Evolutionary conservation across 2,113 vertebrate genomes (phyloP), one percentile per base, ranked within the genome.

Genomic region (Dipodomys merriami): DNA sequence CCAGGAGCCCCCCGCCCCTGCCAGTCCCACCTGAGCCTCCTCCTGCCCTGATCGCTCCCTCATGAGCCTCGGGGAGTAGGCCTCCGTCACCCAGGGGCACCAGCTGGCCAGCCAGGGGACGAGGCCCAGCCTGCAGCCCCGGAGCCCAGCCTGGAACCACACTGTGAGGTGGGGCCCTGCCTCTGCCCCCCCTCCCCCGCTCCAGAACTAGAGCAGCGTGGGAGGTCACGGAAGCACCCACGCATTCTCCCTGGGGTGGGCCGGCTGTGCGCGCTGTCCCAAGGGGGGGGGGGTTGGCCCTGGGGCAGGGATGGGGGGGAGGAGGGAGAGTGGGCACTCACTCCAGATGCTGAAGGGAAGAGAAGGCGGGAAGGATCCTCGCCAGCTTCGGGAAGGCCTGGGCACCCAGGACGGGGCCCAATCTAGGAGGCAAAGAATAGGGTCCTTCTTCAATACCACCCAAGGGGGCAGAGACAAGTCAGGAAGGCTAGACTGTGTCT

Each of bases 351-450:
- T 98, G 98, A 10, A 99, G 98, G 69, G 98, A 98, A 5, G 98
- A 97, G 73, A 99, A 98, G 6, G 98, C 98, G 5, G 98, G 98
- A 11, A 99, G 98, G 86, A 99, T 97, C 90, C 97, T 97, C 91
- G 98, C 98, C 0, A 99, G 97, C 69, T 97, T 98, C 53, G 97
- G 97, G 92, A 99, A 97, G 81, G 98, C 98, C 71, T 97, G 97
- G 30, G 98, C 98, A 83, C 99, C 98, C 11, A 96, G 97, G 30
- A 92, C 91, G 8, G 98, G 98, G 62, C 99, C 99, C 27, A 99
- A 95, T 23, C 98, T 98, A 94, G 96, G 98, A 96, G 29, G 88
- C 85, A 96, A 91, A 23, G 46, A 30, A 29, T 29, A 92, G 72
- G 44, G 1, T 57, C 25, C 93, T 91, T 39, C 23, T 25, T 23